Conservation (phyloP, 2,888 invertebrate species). For the Nudaria mundana region DNA sequence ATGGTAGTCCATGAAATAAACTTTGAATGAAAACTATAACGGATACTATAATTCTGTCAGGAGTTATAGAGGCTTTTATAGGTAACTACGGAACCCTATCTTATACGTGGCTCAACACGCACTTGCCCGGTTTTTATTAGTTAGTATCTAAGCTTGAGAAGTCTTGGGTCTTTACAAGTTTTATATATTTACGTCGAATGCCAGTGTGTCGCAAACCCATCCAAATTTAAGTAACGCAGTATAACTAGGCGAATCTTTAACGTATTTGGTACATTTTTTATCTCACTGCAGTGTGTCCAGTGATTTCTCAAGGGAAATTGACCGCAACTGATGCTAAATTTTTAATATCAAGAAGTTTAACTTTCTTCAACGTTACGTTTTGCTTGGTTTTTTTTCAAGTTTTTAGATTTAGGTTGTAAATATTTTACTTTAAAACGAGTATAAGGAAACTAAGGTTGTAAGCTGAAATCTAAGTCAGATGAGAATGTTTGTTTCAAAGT, state of each 20-base stretch:
- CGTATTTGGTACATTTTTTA: slow-evolving; percentile 33
- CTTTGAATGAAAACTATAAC: no score
- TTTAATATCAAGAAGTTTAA: slow-evolving; percentile 37
- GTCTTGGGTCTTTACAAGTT: no score
- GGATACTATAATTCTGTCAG: no score
- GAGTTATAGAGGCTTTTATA: no score
- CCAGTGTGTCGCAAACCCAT: slow-evolving; percentile 15
- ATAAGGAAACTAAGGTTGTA: no score
- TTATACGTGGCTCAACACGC: no score
- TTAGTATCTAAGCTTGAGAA: no score
- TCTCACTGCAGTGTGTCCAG: slow-evolving; percentile 28
- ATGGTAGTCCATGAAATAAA: no score
- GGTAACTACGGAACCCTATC: no score
- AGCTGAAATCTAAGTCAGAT: no score
- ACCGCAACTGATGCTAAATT: slow-evolving; percentile 50
- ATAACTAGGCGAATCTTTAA: slow-evolving; percentile 29
- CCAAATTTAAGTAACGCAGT: slow-evolving; percentile 21
- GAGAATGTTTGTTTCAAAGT: no score
- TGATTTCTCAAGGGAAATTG: slow-evolving; percentile 51
- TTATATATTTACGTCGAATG: slow-evolving; percentile 5
- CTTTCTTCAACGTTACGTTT: slow-evolving; percentile 3
- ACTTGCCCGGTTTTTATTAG: no score
- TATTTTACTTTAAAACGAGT: not conserved
- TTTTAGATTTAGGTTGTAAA: not conserved
- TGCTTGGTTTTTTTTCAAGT: slow-evolving; percentile 15